Base-by-base conservation (phyloP, 92 coral and sea anemone species). In the Palythoa caribaeorum region DNA sequence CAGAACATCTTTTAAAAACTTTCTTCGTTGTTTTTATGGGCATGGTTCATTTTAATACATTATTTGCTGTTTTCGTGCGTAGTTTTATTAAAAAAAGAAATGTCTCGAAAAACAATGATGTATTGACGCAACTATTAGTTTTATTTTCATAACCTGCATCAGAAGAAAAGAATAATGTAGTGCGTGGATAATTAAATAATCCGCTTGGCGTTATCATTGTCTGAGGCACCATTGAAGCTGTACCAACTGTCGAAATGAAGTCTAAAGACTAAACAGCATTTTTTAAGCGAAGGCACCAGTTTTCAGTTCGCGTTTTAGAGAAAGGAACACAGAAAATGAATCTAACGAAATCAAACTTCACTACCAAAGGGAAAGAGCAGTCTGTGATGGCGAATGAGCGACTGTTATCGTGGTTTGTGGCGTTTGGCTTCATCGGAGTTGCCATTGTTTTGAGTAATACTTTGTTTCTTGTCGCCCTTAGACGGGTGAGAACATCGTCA, bases 401-500 rank as follows among this genome's bases (percentile, higher is more conserved):
- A 21, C 76, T 71, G 19, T 71, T 71, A 21, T 8, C 50, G 21
- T 71, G 76, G 76, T 35, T n/a, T 12, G 76, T 71, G 50, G 76
- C 76, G 9, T 71, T 71, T 71, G 76, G 76, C 47, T 48, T 38
- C 13, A 38, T 35, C 10, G 76, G 76, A 5, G 35, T 71, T 2
- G 76, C 28, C 10, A 71, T 71, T 15, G 44, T 71, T 71, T 71
- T 71, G 28, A 71, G 76, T 21, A 71, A 71, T 38, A 71, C 76
- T 35, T 71, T 71, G 48, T 71, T 71, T 35, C 76, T 71, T 21
- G 28, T 71, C 36, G 76, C 48, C 47, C 28, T 71, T 48, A 71
- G 21, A 17, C 44, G 15, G 36, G 8, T 71, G 15, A 71, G 28
- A 21, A 71, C 35, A 71, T 28, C 28, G 28, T 28, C 28, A 28